Conservation (phyloP, 2,888 invertebrate species). For the Acanthopleura granulata region DNA sequence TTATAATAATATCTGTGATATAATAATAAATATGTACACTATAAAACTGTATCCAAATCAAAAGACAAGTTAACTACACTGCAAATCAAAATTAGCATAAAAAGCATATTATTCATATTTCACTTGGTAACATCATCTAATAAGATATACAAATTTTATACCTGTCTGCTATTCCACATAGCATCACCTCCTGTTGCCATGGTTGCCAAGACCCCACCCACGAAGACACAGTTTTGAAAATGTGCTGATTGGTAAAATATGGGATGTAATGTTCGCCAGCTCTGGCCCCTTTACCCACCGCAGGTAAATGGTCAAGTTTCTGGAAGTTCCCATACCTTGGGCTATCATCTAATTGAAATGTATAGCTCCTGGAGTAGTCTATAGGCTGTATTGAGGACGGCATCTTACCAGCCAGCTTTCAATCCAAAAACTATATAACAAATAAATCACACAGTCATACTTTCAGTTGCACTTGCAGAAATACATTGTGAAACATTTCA, state of each 20-base stretch:
- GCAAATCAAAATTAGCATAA: no score
- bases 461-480: no score
- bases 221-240: conserved; percentile 54
- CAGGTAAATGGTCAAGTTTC: conserved; percentile 49
- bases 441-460: no score
- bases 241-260: conserved; percentile 54
- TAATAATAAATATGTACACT: no score
- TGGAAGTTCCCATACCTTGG: conserved; percentile 58
- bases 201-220: conserved; percentile 62
- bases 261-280: conserved; percentile 39
- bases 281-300: conserved; percentile 32
- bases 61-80: no score
- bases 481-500: no score
- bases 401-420: neutral
- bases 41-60: no score
- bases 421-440: no score
- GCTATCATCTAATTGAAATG: conserved; percentile 44
- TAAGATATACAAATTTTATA: conserved; percentile 20
- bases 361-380: conserved; percentile 42
- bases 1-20: no score
- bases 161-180: conserved; percentile 63
- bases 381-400: conserved; percentile 32
- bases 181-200: conserved; percentile 60
- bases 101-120: no score
- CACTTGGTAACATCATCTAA: no score